Evolutionary conservation across 92 coral and sea anemone species (phyloP).

Genomic region (Bergia sp.): DNA sequence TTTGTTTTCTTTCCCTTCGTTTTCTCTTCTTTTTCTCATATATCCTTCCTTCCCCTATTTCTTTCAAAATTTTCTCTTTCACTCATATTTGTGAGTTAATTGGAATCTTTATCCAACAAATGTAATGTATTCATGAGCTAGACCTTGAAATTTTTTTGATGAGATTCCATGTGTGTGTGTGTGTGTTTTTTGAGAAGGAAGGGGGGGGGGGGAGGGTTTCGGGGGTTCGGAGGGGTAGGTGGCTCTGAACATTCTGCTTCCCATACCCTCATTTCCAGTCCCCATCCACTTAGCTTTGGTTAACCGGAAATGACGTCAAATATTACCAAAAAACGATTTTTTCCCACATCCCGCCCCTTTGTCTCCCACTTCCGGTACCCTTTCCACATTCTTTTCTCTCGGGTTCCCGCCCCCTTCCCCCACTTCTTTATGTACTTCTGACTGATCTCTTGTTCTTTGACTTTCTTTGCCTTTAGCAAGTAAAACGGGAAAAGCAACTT

Average conservation of each 20-base stretch:
- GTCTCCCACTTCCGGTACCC: too few species aligned
- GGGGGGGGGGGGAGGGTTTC: too few species aligned
- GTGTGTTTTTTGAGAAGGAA: too few species aligned
- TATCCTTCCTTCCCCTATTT: not conserved
- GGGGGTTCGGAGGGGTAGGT: too few species aligned
- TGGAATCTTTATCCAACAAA: not conserved
- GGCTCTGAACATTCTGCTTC: too few species aligned
- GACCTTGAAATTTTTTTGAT: not conserved
- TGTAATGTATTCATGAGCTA: not conserved
- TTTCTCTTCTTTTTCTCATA: not conserved
- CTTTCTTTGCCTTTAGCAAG: conserved; percentile 65
- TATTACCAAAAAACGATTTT: too few species aligned
- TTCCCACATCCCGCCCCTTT: too few species aligned
- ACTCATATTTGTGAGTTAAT: not conserved
- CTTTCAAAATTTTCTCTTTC: not conserved
- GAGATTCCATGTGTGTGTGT: not conserved
- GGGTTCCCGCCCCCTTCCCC: too few species aligned
- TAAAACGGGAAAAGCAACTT: conserved; percentile 83
- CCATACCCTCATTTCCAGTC: too few species aligned
- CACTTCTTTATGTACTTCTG: not conserved
- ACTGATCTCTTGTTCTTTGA: not conserved
- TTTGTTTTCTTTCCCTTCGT: not conserved
- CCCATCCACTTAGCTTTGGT: too few species aligned
- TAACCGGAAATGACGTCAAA: too few species aligned
- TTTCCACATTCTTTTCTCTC: too few species aligned